These are phyloP conservation scores for Turnix velox DNA, from an alignment of 2,113 vertebrate genomes.

Conservation along the genomic window DNA sequence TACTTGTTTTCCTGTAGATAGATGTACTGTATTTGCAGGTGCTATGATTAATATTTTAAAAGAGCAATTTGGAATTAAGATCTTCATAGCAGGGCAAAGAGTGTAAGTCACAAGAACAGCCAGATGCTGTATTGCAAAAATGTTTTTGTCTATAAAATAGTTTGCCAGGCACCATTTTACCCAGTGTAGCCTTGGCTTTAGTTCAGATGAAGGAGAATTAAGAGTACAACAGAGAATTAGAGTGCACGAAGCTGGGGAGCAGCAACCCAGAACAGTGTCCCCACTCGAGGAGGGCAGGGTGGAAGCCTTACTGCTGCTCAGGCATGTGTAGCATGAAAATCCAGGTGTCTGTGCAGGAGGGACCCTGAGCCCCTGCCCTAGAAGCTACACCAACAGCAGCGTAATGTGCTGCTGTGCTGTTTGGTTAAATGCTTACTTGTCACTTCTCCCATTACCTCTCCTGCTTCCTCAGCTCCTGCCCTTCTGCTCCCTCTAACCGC, in stretches of 20 bases:
- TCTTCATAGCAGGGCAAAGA: not conserved
- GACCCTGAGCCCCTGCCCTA: not conserved
- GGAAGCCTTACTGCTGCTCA: not conserved
- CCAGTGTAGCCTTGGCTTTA: not conserved
- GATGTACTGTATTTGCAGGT: not conserved
- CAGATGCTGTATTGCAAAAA: not conserved
- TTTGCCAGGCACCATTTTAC: not conserved
- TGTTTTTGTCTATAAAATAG: not conserved
- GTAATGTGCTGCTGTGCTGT: not conserved
- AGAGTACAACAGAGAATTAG: not conserved
- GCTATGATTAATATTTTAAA: not conserved
- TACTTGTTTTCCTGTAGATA: not conserved
- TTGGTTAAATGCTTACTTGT: not conserved
- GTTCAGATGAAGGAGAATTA: not conserved
- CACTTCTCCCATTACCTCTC: not conserved
- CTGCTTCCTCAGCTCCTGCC: not conserved
- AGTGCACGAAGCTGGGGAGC: not conserved
- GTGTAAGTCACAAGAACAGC: not conserved
- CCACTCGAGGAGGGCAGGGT: not conserved
- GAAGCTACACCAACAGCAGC: rapidly evolving
- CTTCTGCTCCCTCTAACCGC: not conserved
- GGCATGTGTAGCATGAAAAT: rapidly evolving
- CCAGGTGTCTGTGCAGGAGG: not conserved
- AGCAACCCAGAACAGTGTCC: not conserved
- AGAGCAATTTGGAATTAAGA: not conserved